Evolutionary conservation across 2,888 invertebrate genomes (phyloP), one percentile per base, ranked within the genome.

Genomic region (Himalopsyche tibetana): DNA sequence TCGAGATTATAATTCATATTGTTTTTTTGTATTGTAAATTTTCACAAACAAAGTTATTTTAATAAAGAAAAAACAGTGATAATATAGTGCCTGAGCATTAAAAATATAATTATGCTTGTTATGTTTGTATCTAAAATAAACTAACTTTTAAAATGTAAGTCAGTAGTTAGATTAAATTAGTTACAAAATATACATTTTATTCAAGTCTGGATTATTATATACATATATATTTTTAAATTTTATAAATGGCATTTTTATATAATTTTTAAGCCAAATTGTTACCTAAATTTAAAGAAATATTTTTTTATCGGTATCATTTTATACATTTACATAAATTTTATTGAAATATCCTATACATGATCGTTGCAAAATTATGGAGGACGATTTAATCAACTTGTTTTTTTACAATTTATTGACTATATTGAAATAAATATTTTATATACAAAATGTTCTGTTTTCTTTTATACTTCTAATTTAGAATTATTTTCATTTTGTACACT

Each of bases 351-450:
- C 11, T 8, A 74, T 74, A 38, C 28, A 74, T 74, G 28, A 28
- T 28, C 28, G 74, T 74, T 74, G 38, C 36, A 74, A 74, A 74
- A 74, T 36, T 38, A 15, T 15, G 9, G 12, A 69, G 0, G 28
- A 74, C 2, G 19, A 63, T 63, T 63, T 1, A 36, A 74, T 12
- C 38, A n/a, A 74, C 36, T 74, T 74, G 74, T 74, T 74, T 74
- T 74, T 74, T 74, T 9, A 74, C 36, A 38, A 28, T 28, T 28
- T 28, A 74, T 74, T 74, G 74, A 74, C 74, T 9, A 74, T 74
- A 74, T 74, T 74, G 74, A 74, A 74, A 74, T 74, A 74, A 74
- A 74, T 74, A 63, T 63, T 19, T 74, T 74, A 74, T 36, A 74
- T 74, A 74, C 63, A 63, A 63, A 63, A 74, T 36, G 5, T 36